phyloP scores from a whole-genome alignment of 2,113 vertebrate genomes.

The Tetrao urogallus region DNA sequence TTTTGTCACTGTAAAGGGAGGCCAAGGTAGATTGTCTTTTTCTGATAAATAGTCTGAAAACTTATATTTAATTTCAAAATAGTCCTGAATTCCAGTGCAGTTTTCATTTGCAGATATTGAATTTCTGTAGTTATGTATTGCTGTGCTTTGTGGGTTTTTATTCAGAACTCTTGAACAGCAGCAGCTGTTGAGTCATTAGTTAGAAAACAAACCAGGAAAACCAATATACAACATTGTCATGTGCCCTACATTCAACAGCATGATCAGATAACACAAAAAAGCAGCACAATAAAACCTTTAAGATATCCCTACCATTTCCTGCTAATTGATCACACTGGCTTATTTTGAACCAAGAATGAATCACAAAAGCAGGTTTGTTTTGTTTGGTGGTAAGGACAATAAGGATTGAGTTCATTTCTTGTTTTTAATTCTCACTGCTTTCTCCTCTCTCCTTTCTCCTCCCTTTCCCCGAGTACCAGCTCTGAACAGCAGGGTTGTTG shows the following conservation, averaged over 20 bases:
- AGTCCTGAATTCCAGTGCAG: not conserved
- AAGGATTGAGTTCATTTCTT: not conserved
- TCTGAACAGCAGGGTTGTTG: not conserved
- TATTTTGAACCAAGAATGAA: constrained; percentile 61
- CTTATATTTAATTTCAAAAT: not conserved
- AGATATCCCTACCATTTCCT: constrained; percentile 77
- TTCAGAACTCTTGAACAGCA: not conserved
- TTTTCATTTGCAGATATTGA: not conserved
- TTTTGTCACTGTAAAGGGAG: constrained; percentile 20
- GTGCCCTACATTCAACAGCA: constrained; percentile 68
- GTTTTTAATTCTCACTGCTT: not conserved
- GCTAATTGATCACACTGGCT: constrained; percentile 52
- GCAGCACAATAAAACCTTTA: constrained; percentile 41
- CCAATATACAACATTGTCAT: constrained; percentile 44
- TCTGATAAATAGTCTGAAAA: constrained; percentile 16
- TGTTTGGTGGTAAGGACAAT: not conserved
- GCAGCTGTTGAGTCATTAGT: constrained; percentile 49
- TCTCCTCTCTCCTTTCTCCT: not conserved
- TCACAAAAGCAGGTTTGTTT: constrained; percentile 37
- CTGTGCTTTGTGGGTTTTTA: constrained; percentile 11
- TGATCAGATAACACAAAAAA: constrained; percentile 77
- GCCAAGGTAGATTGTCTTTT: not conserved
- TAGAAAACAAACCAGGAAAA: constrained; percentile 68
- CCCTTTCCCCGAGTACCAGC: not conserved
- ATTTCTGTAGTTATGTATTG: not conserved